phyloP scores from a whole-genome alignment of 2,888 invertebrate species.

The Horisme vitalbata region DNA sequence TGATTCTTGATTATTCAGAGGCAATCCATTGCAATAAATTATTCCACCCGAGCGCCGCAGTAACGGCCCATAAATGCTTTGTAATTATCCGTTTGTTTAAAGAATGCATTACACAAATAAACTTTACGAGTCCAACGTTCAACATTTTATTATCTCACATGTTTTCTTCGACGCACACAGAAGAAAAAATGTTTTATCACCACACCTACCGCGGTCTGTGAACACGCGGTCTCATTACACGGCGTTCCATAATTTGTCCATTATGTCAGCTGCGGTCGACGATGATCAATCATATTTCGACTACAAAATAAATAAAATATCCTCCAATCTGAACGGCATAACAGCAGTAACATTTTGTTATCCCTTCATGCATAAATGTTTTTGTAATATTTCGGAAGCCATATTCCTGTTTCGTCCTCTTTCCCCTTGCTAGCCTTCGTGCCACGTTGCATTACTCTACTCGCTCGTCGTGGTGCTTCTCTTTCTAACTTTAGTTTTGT shows the following conservation, averaged over 20 bases:
- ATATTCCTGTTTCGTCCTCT: slow-evolving; percentile 53
- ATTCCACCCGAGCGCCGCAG: slow-evolving; percentile 52
- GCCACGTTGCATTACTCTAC: slow-evolving; percentile 52
- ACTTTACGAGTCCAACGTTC: slow-evolving; percentile 75
- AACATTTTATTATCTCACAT: slow-evolving; percentile 78
- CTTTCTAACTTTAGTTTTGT: slow-evolving; percentile 48
- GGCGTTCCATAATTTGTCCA: slow-evolving; percentile 60
- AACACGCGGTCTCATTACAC: slow-evolving; percentile 51
- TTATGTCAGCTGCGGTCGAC: slow-evolving; percentile 47
- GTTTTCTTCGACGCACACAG: slow-evolving; percentile 63
- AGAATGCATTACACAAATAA: slow-evolving; percentile 78
- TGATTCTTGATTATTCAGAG: slow-evolving; percentile 53
- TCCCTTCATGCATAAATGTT: slow-evolving; percentile 79
- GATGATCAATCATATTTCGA: slow-evolving; percentile 52
- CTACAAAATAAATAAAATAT: slow-evolving; percentile 56
- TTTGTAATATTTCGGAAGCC: slow-evolving; percentile 73
- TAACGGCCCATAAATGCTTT: slow-evolving; percentile 64
- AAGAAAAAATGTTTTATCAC: slow-evolving; percentile 57
- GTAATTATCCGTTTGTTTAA: slow-evolving; percentile 78
- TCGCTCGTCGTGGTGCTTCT: slow-evolving; percentile 50
- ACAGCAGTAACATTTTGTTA: slow-evolving; percentile 69
- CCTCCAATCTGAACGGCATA: slow-evolving; percentile 61
- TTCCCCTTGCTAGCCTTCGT: slow-evolving; percentile 39
- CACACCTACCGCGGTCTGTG: slow-evolving; percentile 45
- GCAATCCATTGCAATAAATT: slow-evolving; percentile 58